phyloP scores from a whole-genome alignment of 2,888 invertebrate species.

The Cristatella mucedo region DNA sequence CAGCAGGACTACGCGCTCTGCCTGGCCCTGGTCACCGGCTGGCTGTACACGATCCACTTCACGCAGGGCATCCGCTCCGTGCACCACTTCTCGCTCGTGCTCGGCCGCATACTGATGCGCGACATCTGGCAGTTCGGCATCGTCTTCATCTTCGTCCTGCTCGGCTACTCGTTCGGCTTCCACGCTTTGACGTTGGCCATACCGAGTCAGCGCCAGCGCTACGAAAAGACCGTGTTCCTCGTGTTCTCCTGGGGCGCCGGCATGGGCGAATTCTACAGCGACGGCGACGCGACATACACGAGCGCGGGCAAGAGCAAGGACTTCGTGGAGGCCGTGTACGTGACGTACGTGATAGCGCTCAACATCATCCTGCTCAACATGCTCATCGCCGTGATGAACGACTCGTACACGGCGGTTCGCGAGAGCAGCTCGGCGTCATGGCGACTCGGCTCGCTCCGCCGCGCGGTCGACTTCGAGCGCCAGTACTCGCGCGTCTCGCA shows the following conservation, averaged over 20 bases:
- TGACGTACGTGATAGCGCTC: background rate
- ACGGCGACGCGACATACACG: too few species aligned
- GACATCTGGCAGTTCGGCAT: background rate
- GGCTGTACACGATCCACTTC: background rate
- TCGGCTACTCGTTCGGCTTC: background rate
- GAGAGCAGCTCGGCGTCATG: too few species aligned
- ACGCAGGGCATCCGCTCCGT: background rate
- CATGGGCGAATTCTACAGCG: background rate
- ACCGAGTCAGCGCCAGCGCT: too few species aligned
- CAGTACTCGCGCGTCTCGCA: too few species aligned
- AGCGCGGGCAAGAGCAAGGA: too few species aligned
- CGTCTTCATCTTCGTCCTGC: background rate
- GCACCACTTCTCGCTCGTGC: background rate
- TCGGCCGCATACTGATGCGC: background rate
- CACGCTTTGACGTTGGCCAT: background rate
- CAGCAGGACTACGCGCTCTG: too few species aligned
- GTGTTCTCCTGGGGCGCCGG: background rate
- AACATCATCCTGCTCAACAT: background rate
- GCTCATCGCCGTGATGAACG: background rate
- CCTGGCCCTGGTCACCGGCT: background rate
- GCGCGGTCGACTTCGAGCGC: too few species aligned
- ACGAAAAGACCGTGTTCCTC: constrained; percentile 13
- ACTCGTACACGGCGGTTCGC: background rate
- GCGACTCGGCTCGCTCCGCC: too few species aligned
- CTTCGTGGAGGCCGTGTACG: background rate